Base-by-base conservation (phyloP, 1,140 invertebrate genomes). In the Dysdera silvatica region DNA sequence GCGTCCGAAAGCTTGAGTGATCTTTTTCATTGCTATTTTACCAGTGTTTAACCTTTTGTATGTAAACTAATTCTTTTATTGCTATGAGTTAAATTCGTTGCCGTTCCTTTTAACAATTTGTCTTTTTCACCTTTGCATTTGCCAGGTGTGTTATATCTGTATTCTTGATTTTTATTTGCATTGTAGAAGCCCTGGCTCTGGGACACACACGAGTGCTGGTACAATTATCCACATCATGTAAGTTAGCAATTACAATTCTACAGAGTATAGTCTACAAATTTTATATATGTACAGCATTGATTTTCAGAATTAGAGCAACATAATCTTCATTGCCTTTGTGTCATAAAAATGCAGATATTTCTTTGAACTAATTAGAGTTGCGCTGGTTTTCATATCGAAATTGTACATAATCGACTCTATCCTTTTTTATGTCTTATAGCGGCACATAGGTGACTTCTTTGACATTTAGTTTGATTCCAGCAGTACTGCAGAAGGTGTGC, bases 161-260 rank as follows among this genome's bases (percentile, higher is more conserved):
- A n/a, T n/a, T n/a, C n/a, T n/a, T n/a, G n/a, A n/a, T 65, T 43
- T 62, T 64, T 62, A 45, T 24, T 65, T 70, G 47, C 67, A 61
- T 68, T 61, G 67, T 70, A 79, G 77, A 97, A 97, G 79, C 82
- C 85, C 14, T 98, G 92, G 91, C 80, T 97, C 66, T 95, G 88
- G 89, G 85, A 95, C 71, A 91, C 95, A 48, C 89, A 88, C 47
- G 74, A 89, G 69, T 95, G 91, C 75, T 98, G 91, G 82, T 87
- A 89, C 73, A 84, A 85, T 55, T 81, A 79, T 70, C 81, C 80
- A 4, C 73, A 77, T 67, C 74, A 79, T 69, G 74, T 73, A 73
- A 69, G 68, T 63, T 81, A 79, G 81, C 82, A 2, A 32, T 16
- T 18, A 18, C 29, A 37, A 31, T 33, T 12, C n/a, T 10, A 49